Conservation (phyloP, 2,797 vertebrate species). For the Semotilus atromaculatus region DNA sequence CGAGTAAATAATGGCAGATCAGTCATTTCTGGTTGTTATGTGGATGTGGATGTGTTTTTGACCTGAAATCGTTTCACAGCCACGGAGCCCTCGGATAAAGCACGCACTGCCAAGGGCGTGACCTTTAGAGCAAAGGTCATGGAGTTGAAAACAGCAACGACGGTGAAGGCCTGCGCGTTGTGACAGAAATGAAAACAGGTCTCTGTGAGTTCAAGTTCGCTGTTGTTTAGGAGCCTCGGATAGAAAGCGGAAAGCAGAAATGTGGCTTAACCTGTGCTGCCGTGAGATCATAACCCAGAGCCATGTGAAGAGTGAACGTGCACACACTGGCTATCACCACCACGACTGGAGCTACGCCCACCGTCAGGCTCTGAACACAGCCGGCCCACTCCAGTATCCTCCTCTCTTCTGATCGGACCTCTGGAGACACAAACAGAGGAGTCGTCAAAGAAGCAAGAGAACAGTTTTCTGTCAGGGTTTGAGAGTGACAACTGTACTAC, state of each 20-base stretch:
- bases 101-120: slow-evolving; percentile 80
- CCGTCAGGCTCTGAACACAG: slow-evolving; percentile 81
- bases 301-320: slow-evolving; percentile 86
- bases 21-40: neutral
- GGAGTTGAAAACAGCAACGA: slow-evolving; percentile 85
- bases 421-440: slow-evolving; percentile 64
- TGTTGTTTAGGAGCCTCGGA: neutral
- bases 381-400: slow-evolving; percentile 78
- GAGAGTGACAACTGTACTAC: neutral
- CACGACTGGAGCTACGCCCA: slow-evolving; percentile 81
- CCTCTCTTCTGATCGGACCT: slow-evolving; percentile 79
- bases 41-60: slow-evolving; percentile 45
- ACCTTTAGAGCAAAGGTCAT: slow-evolving; percentile 86
- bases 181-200: slow-evolving; percentile 9
- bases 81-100: slow-evolving; percentile 80
- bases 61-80: slow-evolving; percentile 85
- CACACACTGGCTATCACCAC: slow-evolving; percentile 85
- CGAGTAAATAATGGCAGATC: neutral
- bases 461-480: neutral
- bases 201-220: neutral
- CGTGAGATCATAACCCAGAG: slow-evolving; percentile 81
- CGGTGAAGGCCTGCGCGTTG: slow-evolving; percentile 80
- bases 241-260: neutral
- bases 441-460: neutral
- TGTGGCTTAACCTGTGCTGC: slow-evolving; percentile 79